Percentiles rank a stretch among this genome's conserved stretches.
phyloP scores from a whole-genome alignment of 2,113 vertebrate species.

The Clupea harengus region DNA sequence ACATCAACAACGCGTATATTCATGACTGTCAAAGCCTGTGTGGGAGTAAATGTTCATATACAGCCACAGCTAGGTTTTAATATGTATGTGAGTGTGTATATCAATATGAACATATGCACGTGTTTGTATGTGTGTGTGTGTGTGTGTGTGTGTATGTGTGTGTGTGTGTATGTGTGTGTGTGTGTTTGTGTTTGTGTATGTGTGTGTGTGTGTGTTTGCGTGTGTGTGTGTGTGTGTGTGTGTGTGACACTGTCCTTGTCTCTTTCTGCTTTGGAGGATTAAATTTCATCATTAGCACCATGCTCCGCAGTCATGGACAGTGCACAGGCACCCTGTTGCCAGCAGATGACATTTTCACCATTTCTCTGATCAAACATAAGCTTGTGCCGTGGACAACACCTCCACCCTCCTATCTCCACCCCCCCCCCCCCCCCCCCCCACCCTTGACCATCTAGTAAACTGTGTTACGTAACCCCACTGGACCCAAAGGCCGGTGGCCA shows the following conservation, averaged over 20 bases:
- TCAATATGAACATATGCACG: background rate
- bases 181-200: conserved; percentile 1
- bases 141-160: background rate
- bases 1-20: background rate
- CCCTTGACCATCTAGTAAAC: background rate
- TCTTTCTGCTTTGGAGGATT: background rate
- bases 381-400: background rate
- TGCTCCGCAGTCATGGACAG: background rate
- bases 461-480: background rate
- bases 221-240: background rate
- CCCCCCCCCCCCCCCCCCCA: background rate
- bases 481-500: background rate
- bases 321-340: background rate
- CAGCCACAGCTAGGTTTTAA: background rate
- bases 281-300: background rate
- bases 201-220: background rate
- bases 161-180: background rate
- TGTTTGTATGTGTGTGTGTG: background rate
- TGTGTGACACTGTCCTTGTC: background rate
- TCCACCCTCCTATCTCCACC: background rate
- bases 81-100: background rate
- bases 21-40: background rate
- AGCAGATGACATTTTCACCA: background rate
- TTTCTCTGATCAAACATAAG: background rate
- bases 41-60: background rate